Conservation (phyloP, 2,113 vertebrate species). For the Cephalopterus ornatus region DNA sequence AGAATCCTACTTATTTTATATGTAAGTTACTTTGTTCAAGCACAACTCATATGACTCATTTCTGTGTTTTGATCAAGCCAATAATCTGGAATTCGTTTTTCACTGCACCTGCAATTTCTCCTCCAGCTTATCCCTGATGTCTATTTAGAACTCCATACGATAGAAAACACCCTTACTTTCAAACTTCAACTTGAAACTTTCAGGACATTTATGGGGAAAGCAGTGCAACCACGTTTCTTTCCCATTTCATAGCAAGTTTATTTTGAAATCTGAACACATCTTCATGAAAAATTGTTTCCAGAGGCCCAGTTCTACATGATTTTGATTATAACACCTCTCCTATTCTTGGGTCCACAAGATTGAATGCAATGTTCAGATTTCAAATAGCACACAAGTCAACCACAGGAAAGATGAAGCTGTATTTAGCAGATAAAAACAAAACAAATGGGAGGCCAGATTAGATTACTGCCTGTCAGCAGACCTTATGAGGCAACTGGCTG, state of each 20-base stretch:
- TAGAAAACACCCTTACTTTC: background rate
- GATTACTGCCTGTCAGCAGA: slow-evolving; percentile 65
- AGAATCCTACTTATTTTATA: background rate
- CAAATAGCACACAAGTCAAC: slow-evolving; percentile 17
- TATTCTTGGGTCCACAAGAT: background rate
- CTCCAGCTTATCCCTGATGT: background rate
- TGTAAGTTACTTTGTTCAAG: background rate
- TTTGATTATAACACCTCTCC: slow-evolving; percentile 15
- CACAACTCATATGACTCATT: background rate
- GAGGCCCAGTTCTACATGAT: background rate
- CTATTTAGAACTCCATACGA: background rate
- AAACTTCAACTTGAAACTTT: background rate
- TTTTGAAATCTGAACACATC: slow-evolving; percentile 2
- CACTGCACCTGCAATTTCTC: background rate
- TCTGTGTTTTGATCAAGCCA: background rate
- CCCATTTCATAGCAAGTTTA: background rate
- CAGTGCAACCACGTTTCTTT: background rate
- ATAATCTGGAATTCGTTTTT: background rate
- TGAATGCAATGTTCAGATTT: slow-evolving; percentile 24
- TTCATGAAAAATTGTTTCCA: slow-evolving; percentile 23
- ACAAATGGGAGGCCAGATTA: slow-evolving; percentile 61
- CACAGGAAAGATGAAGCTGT: background rate
- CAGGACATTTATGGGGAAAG: background rate
- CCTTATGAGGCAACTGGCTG: slow-evolving; percentile 42
- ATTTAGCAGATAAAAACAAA: slow-evolving; percentile 59